Conservation (phyloP, 1,140 invertebrate species). For the Hycleus phaleratus region DNA sequence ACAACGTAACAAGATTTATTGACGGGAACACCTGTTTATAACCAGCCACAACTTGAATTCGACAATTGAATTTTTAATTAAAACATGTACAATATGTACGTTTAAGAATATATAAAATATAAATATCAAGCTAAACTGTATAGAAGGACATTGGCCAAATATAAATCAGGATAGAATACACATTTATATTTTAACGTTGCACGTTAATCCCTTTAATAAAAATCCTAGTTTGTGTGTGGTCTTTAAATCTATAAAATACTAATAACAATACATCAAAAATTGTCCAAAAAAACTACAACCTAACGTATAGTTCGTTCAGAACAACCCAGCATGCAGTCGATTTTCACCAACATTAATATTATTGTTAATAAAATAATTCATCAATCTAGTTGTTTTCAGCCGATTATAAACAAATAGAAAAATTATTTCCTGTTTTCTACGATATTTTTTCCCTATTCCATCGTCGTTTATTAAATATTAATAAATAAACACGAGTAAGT, state of each 20-base stretch:
- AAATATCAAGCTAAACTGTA: slow-evolving; percentile 6
- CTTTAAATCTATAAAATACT: slow-evolving; percentile 1
- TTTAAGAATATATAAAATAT: slow-evolving; percentile 3
- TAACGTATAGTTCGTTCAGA: not conserved
- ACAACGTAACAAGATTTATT: slow-evolving; percentile 3
- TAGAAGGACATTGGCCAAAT: slow-evolving; percentile 2
- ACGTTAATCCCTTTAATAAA: slow-evolving; percentile 9
- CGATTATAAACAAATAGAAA: too few relatives aligned
- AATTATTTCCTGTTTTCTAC: too few relatives aligned
- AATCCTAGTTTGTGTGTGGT: slow-evolving; percentile 16
- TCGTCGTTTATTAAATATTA: too few relatives aligned
- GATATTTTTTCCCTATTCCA: too few relatives aligned
- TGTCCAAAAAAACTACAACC: not conserved
- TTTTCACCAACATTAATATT: too few relatives aligned
- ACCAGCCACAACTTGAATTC: slow-evolving; percentile 7
- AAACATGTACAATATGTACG: slow-evolving; percentile 1
- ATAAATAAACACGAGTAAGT: too few relatives aligned
- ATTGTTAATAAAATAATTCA: too few relatives aligned
- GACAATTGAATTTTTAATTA: slow-evolving; percentile 15
- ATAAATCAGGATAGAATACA: slow-evolving; percentile 10
- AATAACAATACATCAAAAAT: slow-evolving; percentile 18
- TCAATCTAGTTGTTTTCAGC: too few relatives aligned
- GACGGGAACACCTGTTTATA: slow-evolving; percentile 7
- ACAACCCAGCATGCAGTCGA: too few relatives aligned
- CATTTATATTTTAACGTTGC: too few relatives aligned